Evolutionary conservation across 92 coral and sea anemone genomes (phyloP).

Genomic region (Muricea muricata): DNA sequence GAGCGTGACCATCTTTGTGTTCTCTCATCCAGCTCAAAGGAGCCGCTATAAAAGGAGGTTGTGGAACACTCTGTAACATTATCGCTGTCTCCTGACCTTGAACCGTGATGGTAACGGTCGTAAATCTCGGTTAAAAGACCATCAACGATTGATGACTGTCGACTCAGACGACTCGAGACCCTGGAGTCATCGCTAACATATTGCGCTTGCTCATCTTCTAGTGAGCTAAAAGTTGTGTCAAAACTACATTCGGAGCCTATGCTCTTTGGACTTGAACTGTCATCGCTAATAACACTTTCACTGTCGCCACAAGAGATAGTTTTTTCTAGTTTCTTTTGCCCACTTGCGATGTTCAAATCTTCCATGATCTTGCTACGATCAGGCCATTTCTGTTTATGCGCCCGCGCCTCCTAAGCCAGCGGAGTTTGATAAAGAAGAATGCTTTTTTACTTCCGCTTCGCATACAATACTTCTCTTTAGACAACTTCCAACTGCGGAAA

Average conservation of each 20-base stretch:
- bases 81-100: constrained; percentile 97
- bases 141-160: constrained; percentile 90
- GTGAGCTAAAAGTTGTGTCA: constrained; percentile 75
- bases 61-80: constrained; percentile 98
- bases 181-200: constrained; percentile 63
- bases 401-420: neutral
- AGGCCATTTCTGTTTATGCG: neutral
- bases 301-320: neutral
- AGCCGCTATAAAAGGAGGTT: constrained; percentile 91
- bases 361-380: neutral
- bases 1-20: constrained; percentile 87
- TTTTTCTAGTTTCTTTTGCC: neutral
- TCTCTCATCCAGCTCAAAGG: constrained; percentile 97
- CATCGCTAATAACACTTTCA: constrained; percentile 81
- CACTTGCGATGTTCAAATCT: neutral
- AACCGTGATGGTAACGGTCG: constrained; percentile 88
- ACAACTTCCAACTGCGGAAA: no score
- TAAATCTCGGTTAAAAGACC: constrained; percentile 93
- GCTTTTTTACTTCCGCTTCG: neutral
- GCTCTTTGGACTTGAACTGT: constrained; percentile 90
- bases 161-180: constrained; percentile 48
- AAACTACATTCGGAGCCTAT: constrained; percentile 95
- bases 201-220: constrained; percentile 60
- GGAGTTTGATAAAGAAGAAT: neutral
- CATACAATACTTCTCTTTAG: neutral